A percentile compares a stretch with the other conserved stretches of the same genome.
These are phyloP conservation scores for Porites lutea DNA, from an alignment of 64 coral and sea anemone genomes.

Conservation along the genomic window DNA sequence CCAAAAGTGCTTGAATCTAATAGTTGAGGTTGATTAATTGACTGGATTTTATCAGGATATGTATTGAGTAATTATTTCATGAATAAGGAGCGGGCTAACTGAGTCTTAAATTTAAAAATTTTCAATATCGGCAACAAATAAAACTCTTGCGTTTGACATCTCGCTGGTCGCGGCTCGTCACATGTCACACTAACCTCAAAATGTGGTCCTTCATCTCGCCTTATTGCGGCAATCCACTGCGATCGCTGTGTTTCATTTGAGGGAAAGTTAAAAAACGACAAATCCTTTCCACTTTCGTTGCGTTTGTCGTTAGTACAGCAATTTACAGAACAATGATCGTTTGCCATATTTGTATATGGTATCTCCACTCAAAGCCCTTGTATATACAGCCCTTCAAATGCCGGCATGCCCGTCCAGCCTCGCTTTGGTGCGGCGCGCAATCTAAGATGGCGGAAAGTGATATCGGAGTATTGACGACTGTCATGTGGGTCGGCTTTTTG, in stretches of 20 bases:
- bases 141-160: conserved; percentile 46
- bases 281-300: conserved; percentile 48
- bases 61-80: conserved; percentile 32
- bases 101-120: conserved; percentile 54
- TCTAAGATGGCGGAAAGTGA: too few relatives aligned
- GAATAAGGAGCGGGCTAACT: conserved; percentile 39
- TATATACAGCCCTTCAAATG: background rate
- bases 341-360: conserved; percentile 26
- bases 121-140: conserved; percentile 18
- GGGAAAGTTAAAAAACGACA: conserved; percentile 56
- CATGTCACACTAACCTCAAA: conserved; percentile 33
- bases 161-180: conserved; percentile 48
- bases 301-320: conserved; percentile 42
- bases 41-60: conserved; percentile 1
- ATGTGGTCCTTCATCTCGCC: conserved; percentile 35
- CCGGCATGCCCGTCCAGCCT: too few relatives aligned
- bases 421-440: too few relatives aligned
- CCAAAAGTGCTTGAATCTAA: background rate
- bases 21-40: background rate
- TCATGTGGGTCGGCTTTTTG: conserved; percentile 9
- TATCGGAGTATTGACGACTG: background rate
- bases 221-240: conserved; percentile 56
- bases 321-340: conserved; percentile 58
- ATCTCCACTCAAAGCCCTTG: conserved; percentile 47
- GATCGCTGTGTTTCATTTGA: conserved; percentile 14